These are phyloP conservation scores for Scaptomyza tumidula DNA, from an alignment of 2,888 invertebrate species.

Conservation along the genomic window DNA sequence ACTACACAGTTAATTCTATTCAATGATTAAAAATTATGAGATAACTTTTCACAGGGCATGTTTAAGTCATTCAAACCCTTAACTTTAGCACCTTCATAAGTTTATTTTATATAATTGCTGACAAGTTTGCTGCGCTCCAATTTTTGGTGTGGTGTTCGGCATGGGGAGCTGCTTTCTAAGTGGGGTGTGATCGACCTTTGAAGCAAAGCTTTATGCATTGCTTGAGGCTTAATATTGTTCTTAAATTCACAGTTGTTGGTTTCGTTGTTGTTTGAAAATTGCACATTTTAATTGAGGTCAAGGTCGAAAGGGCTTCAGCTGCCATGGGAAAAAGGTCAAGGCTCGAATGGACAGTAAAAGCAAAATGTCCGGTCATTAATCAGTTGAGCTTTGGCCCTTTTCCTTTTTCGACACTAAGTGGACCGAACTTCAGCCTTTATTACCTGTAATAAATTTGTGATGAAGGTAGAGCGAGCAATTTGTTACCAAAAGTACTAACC, in stretches of 20 bases:
- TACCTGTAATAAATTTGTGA: constrained; percentile 3
- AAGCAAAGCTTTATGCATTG: constrained; percentile 4
- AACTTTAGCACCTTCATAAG: not conserved
- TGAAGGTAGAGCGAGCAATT: not conserved
- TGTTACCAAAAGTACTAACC: not conserved
- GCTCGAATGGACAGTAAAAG: constrained; percentile 16
- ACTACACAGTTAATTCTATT: no score
- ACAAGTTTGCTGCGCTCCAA: constrained; percentile 19
- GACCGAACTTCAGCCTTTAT: not conserved
- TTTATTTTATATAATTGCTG: constrained; percentile 27
- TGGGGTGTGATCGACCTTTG: constrained; percentile 29
- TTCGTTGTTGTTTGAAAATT: constrained; percentile 19
- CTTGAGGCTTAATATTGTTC: constrained; percentile 1
- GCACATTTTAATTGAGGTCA: constrained; percentile 62
- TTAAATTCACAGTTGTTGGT: not conserved
- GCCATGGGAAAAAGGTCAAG: constrained; percentile 48
- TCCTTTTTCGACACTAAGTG: constrained; percentile 16
- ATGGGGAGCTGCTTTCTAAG: not conserved
- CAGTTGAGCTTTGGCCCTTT: constrained; percentile 12
- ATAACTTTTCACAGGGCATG: not conserved
- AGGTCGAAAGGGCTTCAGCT: constrained; percentile 47
- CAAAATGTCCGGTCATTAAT: constrained; percentile 39
- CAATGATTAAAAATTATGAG: not conserved
- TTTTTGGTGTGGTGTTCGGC: constrained; percentile 25
- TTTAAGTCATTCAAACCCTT: not conserved